phyloP scores from a whole-genome alignment of 2,888 invertebrate genomes.

The Spatulosminthurus flaviceps region DNA sequence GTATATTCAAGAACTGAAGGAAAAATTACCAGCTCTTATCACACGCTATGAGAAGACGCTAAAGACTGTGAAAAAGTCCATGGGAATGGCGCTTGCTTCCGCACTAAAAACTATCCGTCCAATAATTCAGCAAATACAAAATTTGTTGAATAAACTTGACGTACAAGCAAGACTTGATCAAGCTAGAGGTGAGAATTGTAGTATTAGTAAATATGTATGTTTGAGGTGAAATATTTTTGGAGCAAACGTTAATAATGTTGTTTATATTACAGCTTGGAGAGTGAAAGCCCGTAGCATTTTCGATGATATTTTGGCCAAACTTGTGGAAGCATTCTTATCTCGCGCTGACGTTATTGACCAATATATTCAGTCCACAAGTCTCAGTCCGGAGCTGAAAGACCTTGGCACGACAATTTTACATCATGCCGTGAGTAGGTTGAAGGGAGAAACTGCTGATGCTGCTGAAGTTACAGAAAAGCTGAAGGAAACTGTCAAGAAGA shows the following conservation, averaged over 20 bases:
- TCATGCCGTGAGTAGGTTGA: slow-evolving; percentile 22
- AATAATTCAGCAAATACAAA: slow-evolving; percentile 11
- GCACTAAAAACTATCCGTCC: background rate
- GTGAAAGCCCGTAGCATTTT: background rate
- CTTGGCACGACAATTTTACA: slow-evolving; percentile 1
- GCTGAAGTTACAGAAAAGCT: slow-evolving; percentile 71
- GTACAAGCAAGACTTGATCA: background rate
- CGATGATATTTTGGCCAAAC: slow-evolving; percentile 24
- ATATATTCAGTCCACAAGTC: slow-evolving; percentile 13
- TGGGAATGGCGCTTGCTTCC: background rate
- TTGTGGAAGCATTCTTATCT: slow-evolving; percentile 4
- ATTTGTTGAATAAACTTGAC: background rate
- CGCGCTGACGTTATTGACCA: slow-evolving; percentile 24
- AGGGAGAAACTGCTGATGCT: slow-evolving; percentile 69
- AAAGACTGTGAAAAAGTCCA: background rate
- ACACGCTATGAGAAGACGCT: slow-evolving; percentile 21
- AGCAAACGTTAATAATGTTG: background rate
- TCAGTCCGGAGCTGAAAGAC: slow-evolving; percentile 32
- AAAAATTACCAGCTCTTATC: slow-evolving; percentile 9
- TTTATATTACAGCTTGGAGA: background rate
- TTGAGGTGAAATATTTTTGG: too few relatives aligned
- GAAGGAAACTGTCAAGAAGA: slow-evolving; percentile 70
- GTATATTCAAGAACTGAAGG: slow-evolving; percentile 9
- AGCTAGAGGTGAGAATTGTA: slow-evolving; percentile 29
- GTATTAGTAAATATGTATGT: background rate